Percentiles rank a stretch among this genome's conserved stretches.
Conservation (phyloP, 2,113 vertebrate species). For the Megaptera novaeangliae region DNA sequence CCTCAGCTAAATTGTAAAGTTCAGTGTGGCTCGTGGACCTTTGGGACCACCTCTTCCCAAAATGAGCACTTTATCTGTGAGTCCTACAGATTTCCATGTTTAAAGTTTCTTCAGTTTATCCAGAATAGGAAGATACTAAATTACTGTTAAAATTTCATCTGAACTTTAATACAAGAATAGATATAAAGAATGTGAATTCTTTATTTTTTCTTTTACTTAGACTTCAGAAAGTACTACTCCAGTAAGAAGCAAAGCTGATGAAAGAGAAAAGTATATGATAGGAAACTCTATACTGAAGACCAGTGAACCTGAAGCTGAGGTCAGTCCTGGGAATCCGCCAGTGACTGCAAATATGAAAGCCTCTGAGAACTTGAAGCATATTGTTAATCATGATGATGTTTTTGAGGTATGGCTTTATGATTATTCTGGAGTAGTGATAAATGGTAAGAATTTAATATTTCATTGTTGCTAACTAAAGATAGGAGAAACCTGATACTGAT, state of each 20-base stretch:
- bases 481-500: slow-evolving; percentile 5
- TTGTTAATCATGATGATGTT: slow-evolving; percentile 88
- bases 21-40: background rate
- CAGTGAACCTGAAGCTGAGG: slow-evolving; percentile 80
- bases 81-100: background rate
- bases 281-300: slow-evolving; percentile 80
- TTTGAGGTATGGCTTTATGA: slow-evolving; percentile 85
- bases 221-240: slow-evolving; percentile 84
- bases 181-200: background rate
- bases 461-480: slow-evolving; percentile 23
- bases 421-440: slow-evolving; percentile 22
- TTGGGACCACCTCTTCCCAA: background rate
- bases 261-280: slow-evolving; percentile 81
- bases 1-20: background rate
- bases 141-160: background rate
- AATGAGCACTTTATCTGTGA: background rate
- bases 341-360: slow-evolving; percentile 81
- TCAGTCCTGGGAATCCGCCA: slow-evolving; percentile 81
- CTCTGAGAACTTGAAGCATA: slow-evolving; percentile 80
- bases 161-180: background rate
- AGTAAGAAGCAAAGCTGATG: slow-evolving; percentile 84
- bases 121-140: background rate
- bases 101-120: background rate
- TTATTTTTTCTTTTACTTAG: slow-evolving; percentile 77
- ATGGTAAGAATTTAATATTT: slow-evolving; percentile 24